Conservation (phyloP, 2,888 invertebrate species). For the Ophioninae sp. region DNA sequence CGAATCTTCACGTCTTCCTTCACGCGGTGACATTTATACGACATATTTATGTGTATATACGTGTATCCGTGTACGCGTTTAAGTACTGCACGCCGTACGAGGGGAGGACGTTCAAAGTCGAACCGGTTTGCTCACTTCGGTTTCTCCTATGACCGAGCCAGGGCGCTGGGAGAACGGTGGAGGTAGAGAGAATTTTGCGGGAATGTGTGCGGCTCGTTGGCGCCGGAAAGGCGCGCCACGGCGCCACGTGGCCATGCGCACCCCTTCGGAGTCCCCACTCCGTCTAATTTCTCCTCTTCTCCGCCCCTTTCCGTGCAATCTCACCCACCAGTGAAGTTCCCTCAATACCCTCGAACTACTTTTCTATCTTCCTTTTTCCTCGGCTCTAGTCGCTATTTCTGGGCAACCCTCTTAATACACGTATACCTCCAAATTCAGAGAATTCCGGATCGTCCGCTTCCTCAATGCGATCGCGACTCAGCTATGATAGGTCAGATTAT, state of each 20-base stretch:
- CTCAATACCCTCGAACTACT: slow-evolving; percentile 42
- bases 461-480: slow-evolving; percentile 29
- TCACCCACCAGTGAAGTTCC: slow-evolving; percentile 58
- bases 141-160: slow-evolving; percentile 14
- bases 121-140: slow-evolving; percentile 31
- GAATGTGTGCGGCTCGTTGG: slow-evolving; percentile 73
- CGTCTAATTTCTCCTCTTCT: slow-evolving; percentile 40
- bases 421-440: slow-evolving; percentile 25
- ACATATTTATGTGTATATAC: slow-evolving; percentile 9
- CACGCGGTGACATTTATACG: slow-evolving; percentile 16
- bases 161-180: slow-evolving; percentile 50
- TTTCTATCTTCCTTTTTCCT: slow-evolving; percentile 52
- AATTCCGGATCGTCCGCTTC: slow-evolving; percentile 32
- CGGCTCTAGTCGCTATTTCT: slow-evolving; percentile 60
- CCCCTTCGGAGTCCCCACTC: slow-evolving; percentile 57
- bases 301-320: slow-evolving; percentile 58
- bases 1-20: slow-evolving; percentile 34
- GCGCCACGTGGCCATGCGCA: slow-evolving; percentile 80
- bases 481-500: slow-evolving; percentile 24
- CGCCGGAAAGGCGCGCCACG: slow-evolving; percentile 80
- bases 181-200: slow-evolving; percentile 60
- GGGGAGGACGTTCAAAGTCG: slow-evolving; percentile 50
- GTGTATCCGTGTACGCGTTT: not conserved
- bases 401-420: slow-evolving; percentile 40
- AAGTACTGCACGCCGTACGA: slow-evolving; percentile 32